Conservation (phyloP, 2,888 invertebrate species). For the Hydraecia micacea region DNA sequence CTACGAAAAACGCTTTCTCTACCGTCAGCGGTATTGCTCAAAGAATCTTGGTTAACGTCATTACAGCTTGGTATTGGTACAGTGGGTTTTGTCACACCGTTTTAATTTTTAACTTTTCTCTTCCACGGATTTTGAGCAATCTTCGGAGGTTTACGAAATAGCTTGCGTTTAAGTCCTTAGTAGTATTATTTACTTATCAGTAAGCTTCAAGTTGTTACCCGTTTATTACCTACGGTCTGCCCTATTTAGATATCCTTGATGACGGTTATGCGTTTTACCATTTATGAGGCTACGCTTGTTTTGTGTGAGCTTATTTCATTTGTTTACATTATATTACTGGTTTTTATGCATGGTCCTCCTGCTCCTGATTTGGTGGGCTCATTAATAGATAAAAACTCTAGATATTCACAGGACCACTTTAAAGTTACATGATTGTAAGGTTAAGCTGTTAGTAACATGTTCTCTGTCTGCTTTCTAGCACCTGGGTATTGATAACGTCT, state of each 20-base stretch:
- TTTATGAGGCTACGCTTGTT: constrained; percentile 2
- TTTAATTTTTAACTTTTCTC: constrained; percentile 60
- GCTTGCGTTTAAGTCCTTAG: background rate
- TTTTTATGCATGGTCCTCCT: background rate
- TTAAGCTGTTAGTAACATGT: background rate
- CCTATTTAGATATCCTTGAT: constrained; percentile 38
- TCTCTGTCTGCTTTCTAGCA: constrained; percentile 26
- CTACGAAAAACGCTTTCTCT: constrained; percentile 87
- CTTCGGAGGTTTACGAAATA: constrained; percentile 31
- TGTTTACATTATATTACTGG: background rate
- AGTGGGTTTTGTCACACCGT: constrained; percentile 68
- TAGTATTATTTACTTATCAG: constrained; percentile 31
- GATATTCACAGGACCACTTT: constrained; percentile 10
- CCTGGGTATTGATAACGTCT: constrained; percentile 1
- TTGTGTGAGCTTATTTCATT: constrained; percentile 3
- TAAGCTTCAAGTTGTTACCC: background rate
- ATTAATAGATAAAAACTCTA: background rate
- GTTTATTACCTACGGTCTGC: constrained; percentile 15
- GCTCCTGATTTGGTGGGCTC: too few species aligned
- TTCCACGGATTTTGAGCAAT: constrained; percentile 41
- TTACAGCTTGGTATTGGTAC: constrained; percentile 68
- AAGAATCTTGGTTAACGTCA: constrained; percentile 74
- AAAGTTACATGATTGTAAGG: background rate
- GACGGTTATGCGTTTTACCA: constrained; percentile 8
- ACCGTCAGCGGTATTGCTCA: constrained; percentile 75